phyloP scores from a whole-genome alignment of 2,797 vertebrate genomes.

The Pseudochromis fuscus region DNA sequence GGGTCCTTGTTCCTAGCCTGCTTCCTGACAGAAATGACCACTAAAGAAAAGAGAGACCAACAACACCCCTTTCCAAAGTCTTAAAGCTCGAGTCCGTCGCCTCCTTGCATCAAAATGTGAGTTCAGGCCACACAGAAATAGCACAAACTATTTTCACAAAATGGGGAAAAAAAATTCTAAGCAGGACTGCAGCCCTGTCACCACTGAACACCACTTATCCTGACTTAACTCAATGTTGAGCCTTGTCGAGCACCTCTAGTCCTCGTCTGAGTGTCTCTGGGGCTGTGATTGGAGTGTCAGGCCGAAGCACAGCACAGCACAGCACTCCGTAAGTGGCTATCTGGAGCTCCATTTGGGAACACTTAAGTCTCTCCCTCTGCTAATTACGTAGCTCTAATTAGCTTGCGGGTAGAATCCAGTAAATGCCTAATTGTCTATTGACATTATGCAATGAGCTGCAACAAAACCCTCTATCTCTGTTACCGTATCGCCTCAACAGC shows the following conservation, averaged over 20 bases:
- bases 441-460: constrained; percentile 83
- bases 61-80: constrained; percentile 5
- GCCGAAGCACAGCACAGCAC: constrained; percentile 54
- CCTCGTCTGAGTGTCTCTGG: constrained; percentile 59
- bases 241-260: constrained; percentile 64
- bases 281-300: constrained; percentile 60
- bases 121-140: constrained; percentile 6
- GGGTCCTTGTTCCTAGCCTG: no score
- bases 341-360: constrained; percentile 79
- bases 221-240: constrained; percentile 53
- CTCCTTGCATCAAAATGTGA: neutral
- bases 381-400: constrained; percentile 85
- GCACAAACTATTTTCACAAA: neutral
- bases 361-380: constrained; percentile 78
- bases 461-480: constrained; percentile 80
- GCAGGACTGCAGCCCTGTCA: constrained; percentile 20
- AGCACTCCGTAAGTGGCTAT: constrained; percentile 71
- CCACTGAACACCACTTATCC: constrained; percentile 61
- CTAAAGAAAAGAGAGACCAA: no score
- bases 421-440: constrained; percentile 87
- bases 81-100: neutral
- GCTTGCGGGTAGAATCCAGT: constrained; percentile 79
- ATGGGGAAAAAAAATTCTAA: neutral
- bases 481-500: constrained; percentile 70
- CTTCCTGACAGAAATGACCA: no score